Base-by-base conservation (phyloP, 1,140 invertebrate species). In the Papilio polyxenes region DNA sequence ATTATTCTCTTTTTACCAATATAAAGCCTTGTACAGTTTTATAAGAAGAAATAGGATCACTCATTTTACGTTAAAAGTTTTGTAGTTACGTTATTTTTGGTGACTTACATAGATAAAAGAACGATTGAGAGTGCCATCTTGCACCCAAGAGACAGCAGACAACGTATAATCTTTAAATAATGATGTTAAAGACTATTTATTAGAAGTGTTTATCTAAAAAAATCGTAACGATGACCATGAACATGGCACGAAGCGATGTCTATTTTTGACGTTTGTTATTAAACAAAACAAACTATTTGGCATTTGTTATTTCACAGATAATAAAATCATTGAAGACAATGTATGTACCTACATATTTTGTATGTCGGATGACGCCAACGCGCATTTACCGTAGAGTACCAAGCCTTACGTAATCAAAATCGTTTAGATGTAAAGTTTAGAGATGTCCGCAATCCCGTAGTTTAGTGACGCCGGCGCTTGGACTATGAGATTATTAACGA, bases 231-330 rank as follows among this genome's bases (percentile, higher is more conserved):
- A 31, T 65, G 53, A 31, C 53, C 76, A 31, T 79, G 76, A 79
- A 79, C 76, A 62, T 79, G 76, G 53, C 76, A 62, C n/a, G 53
- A 10, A 40, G 20, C 37, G 10, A 62, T 79, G 51, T 79, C 59
- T 40, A 79, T 56, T 23, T 79, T 79, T 79, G 76, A 53, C 76
- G 3, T 78, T 78, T 78, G 76, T 78, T 78, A 56, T 78, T 78
- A 76, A 76, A 76, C 75, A 76, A 76, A 53, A 76, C 75, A 76
- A 51, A 65, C 23, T 65, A 65, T 51, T 51, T 76, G 49, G 75
- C 40, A 51, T 51, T 76, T 76, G 44, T 51, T 51, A 20, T 10
- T 15, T 49, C 76, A 79, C 56, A 79, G 53, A 62, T 79, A 79
- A 59, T 72, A 79, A 59, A 40, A 79, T 40, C 2, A 40, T 79